Evolutionary conservation across 2,888 invertebrate species (phyloP).

Genomic region (Acrobasis repandana): DNA sequence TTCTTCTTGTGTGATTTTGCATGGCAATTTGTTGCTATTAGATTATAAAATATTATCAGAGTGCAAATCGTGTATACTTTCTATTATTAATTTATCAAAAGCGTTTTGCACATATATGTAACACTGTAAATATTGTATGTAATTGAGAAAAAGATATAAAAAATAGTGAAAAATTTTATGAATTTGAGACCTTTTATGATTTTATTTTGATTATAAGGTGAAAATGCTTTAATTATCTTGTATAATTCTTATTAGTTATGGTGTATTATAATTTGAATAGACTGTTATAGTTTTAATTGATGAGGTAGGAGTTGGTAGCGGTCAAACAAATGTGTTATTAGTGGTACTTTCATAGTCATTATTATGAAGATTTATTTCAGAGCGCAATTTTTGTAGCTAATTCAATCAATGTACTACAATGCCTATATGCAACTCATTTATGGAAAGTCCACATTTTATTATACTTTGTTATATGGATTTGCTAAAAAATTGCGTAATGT

Average conservation of each 20-base stretch:
- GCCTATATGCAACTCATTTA: no score
- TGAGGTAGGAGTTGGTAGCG: constrained; percentile 60
- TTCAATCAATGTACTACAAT: no score
- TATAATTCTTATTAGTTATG: constrained; percentile 75
- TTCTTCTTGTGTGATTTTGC: constrained; percentile 78
- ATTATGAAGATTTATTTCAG: background rate
- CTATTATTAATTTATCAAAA: constrained; percentile 71
- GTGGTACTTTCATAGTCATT: constrained; percentile 34
- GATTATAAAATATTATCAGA: constrained; percentile 58
- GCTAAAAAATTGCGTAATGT: no score
- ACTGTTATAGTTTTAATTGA: constrained; percentile 82
- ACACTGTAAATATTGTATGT: constrained; percentile 78
- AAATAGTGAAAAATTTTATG: constrained; percentile 69
- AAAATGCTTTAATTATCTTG: constrained; percentile 83
- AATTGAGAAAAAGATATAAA: constrained; percentile 54
- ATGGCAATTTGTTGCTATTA: constrained; percentile 77
- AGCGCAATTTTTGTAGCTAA: no score
- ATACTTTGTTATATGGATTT: no score
- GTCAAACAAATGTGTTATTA: constrained; percentile 53
- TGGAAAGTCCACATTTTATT: no score
- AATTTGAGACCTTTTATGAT: constrained; percentile 73
- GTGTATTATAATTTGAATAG: constrained; percentile 82
- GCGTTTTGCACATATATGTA: constrained; percentile 57
- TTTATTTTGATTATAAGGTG: constrained; percentile 81
- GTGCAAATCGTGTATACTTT: constrained; percentile 62